A percentile compares a stretch with the other conserved stretches of the same genome.
Conservation (phyloP, 2,888 invertebrate genomes). For the Proisotoma minuta region DNA sequence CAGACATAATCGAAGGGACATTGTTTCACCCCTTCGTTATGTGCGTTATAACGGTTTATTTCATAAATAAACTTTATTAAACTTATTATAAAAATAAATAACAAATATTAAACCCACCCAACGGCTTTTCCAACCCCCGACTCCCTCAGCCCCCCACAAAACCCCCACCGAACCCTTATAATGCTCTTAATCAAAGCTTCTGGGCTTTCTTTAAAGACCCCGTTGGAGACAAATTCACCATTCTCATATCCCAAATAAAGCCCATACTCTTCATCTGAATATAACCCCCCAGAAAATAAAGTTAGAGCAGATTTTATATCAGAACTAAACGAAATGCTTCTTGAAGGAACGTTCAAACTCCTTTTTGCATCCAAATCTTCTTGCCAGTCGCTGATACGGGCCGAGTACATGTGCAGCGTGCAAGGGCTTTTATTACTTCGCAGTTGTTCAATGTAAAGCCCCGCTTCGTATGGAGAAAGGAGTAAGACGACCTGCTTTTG, state of each 20-base stretch:
- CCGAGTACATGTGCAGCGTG: slow-evolving; percentile 18
- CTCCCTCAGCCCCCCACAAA: neutral
- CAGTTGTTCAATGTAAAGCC: slow-evolving; percentile 11
- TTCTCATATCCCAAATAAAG: neutral
- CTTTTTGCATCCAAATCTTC: slow-evolving; percentile 7
- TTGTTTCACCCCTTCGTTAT: too few relatives aligned
- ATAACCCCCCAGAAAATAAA: neutral
- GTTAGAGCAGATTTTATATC: neutral
- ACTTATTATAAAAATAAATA: too few relatives aligned
- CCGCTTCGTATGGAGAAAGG: slow-evolving; percentile 24
- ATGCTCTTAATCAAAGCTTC: neutral
- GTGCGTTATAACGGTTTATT: too few relatives aligned
- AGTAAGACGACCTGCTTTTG: slow-evolving; percentile 9
- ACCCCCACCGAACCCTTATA: neutral
- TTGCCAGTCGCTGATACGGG: slow-evolving; percentile 13
- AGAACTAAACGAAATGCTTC: neutral
- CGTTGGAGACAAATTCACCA: neutral
- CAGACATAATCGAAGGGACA: too few relatives aligned
- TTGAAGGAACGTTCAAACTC: neutral
- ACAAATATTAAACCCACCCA: too few relatives aligned
- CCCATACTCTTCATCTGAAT: neutral
- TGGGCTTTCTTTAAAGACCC: neutral
- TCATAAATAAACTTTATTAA: too few relatives aligned
- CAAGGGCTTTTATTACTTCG: neutral
- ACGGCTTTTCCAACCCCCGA: neutral